Evolutionary conservation across 2,888 invertebrate genomes (phyloP).

Genomic region (Petrophora chlorosata): DNA sequence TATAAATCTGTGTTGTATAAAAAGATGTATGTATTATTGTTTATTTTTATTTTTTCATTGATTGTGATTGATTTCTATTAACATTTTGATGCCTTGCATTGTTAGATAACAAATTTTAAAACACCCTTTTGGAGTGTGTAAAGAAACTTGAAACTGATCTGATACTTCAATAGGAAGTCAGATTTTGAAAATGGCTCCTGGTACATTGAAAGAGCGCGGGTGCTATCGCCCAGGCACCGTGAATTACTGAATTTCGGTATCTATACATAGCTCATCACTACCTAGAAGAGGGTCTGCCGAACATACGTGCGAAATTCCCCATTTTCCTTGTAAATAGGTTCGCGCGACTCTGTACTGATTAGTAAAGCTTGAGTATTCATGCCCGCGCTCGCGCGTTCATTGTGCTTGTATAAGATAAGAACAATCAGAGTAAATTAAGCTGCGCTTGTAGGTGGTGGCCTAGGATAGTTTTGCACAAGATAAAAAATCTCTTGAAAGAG

Average conservation of each 20-base stretch:
- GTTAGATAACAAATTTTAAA: constrained; percentile 22
- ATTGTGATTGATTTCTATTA: constrained; percentile 43
- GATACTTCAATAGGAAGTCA: no score
- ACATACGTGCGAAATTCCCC: neutral
- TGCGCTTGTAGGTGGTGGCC: constrained; percentile 59
- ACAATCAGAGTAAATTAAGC: constrained; percentile 37
- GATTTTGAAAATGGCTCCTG: no score
- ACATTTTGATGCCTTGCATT: constrained; percentile 51
- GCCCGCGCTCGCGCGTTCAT: neutral
- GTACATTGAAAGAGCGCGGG: neutral
- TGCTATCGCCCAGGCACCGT: no score
- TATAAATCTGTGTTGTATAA: constrained; percentile 39
- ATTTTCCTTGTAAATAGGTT: constrained; percentile 1
- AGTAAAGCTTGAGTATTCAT: neutral
- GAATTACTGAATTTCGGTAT: no score
- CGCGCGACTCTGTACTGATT: neutral
- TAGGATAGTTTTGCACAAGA: constrained; percentile 61
- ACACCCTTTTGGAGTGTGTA: neutral
- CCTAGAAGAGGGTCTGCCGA: no score
- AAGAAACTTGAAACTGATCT: neutral
- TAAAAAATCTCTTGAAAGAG: constrained; percentile 19
- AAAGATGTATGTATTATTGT: constrained; percentile 41
- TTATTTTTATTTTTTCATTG: constrained; percentile 41
- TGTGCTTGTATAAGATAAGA: constrained; percentile 9
- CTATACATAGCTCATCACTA: no score